Percentiles rank a stretch among this genome's conserved stretches.
These are phyloP conservation scores for Drosophila punjabiensis DNA, from an alignment of 1,140 invertebrate species.

Conservation along the genomic window DNA sequence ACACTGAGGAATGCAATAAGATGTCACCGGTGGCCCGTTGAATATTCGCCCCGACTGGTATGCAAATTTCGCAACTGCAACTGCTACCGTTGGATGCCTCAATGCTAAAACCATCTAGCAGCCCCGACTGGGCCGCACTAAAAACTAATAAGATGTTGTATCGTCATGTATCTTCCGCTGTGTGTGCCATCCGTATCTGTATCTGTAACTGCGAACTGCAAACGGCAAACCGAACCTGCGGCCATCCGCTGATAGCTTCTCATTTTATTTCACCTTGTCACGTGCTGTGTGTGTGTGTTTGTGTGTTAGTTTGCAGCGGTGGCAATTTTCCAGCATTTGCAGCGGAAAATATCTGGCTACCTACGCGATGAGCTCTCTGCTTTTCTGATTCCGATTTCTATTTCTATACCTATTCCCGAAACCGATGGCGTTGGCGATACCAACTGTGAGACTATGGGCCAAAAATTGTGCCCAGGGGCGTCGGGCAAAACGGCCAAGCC, in stretches of 20 bases:
- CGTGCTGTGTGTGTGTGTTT: slow-evolving; percentile 61
- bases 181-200: slow-evolving; percentile 36
- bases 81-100: slow-evolving; percentile 8
- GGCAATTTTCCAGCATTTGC: slow-evolving; percentile 78
- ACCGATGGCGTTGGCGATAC: slow-evolving; percentile 10
- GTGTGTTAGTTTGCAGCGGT: slow-evolving; percentile 56
- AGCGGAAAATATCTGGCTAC: slow-evolving; percentile 77
- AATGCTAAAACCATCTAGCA: slow-evolving; percentile 36
- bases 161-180: slow-evolving; percentile 55
- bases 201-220: slow-evolving; percentile 48
- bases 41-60: slow-evolving; percentile 42
- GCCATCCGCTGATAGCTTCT: slow-evolving; percentile 73
- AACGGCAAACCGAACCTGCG: slow-evolving; percentile 20
- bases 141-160: slow-evolving; percentile 83
- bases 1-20: slow-evolving; percentile 48
- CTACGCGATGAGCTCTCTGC: slow-evolving; percentile 48
- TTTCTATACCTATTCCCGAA: slow-evolving; percentile 14
- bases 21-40: slow-evolving; percentile 48
- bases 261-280: slow-evolving; percentile 82
- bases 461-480: slow-evolving; percentile 36
- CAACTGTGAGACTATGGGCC: slow-evolving; percentile 16
- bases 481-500: slow-evolving; percentile 7
- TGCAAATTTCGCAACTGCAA: slow-evolving; percentile 40
- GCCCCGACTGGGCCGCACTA: slow-evolving; percentile 57
- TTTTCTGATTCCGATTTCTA: slow-evolving; percentile 27